These are phyloP conservation scores for Scatophagus argus DNA, from an alignment of 2,113 vertebrate genomes.

Conservation along the genomic window DNA sequence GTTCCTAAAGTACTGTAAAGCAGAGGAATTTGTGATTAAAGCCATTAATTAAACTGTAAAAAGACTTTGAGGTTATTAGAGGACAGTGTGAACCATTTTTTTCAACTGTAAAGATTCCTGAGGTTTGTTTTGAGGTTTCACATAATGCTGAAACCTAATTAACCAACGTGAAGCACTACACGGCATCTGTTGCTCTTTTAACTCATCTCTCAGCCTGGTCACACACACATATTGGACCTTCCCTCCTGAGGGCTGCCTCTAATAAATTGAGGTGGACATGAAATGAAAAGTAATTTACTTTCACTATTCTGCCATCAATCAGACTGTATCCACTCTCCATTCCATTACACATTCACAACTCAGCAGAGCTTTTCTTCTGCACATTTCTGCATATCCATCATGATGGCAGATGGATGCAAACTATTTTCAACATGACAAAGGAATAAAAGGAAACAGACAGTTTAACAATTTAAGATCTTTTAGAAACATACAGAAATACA, in stretches of 20 bases:
- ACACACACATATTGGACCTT: slow-evolving; percentile 21
- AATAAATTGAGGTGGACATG: slow-evolving; percentile 74
- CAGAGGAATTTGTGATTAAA: background rate
- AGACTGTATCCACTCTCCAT: slow-evolving; percentile 13
- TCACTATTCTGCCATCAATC: slow-evolving; percentile 39
- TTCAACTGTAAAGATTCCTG: background rate
- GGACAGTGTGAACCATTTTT: slow-evolving; percentile 2
- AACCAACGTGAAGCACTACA: slow-evolving; percentile 17
- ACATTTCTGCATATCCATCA: background rate
- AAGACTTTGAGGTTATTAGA: background rate
- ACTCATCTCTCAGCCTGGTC: slow-evolving; percentile 27
- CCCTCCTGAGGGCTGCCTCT: slow-evolving; percentile 54
- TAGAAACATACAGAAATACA: background rate
- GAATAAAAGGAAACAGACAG: background rate
- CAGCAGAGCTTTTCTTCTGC: background rate
- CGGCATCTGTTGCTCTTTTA: slow-evolving; percentile 55
- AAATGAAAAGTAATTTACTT: slow-evolving; percentile 74
- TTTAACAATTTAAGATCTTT: background rate
- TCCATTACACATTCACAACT: background rate
- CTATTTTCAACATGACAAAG: background rate
- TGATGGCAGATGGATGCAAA: background rate
- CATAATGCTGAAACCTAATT: slow-evolving; percentile 34
- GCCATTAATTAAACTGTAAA: background rate
- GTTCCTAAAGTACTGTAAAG: background rate
- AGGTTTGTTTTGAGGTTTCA: slow-evolving; percentile 26